Conservation (phyloP, 2,888 invertebrate species). For the Ennomos fuscantarius region DNA sequence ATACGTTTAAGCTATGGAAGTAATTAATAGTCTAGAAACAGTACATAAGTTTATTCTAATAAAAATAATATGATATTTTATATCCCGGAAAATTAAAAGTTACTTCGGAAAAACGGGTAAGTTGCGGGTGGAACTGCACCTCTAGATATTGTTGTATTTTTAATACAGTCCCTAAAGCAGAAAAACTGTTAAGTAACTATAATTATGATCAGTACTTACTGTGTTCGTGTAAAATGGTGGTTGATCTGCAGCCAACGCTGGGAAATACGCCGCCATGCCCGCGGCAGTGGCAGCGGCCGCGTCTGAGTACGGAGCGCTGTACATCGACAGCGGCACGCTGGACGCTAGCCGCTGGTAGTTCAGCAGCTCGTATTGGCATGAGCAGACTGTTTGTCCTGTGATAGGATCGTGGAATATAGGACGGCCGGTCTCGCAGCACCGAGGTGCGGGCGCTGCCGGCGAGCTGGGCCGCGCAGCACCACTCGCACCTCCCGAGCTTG, state of each 20-base stretch:
- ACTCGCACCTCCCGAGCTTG: slow-evolving; percentile 81
- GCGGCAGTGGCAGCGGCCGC: slow-evolving; percentile 88
- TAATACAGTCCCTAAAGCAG: too few relatives aligned
- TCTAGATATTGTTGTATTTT: too few relatives aligned
- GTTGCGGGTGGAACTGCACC: too few relatives aligned
- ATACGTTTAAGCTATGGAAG: too few relatives aligned
- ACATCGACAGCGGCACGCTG: slow-evolving; percentile 92
- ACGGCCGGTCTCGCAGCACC: slow-evolving; percentile 97
- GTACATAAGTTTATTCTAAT: too few relatives aligned
- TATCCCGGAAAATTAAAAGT: too few relatives aligned
- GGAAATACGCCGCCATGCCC: slow-evolving; percentile 95
- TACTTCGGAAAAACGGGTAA: too few relatives aligned
- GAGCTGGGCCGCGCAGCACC: slow-evolving; percentile 82
- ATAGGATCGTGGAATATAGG: slow-evolving; percentile 96
- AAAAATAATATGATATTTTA: too few relatives aligned
- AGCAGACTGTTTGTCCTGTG: slow-evolving; percentile 95
- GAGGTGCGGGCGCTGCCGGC: slow-evolving; percentile 82
- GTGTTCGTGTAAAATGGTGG: slow-evolving; percentile 93
- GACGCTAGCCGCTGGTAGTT: slow-evolving; percentile 92
- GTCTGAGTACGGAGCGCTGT: slow-evolving; percentile 91
- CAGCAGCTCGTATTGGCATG: slow-evolving; percentile 95
- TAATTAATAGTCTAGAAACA: too few relatives aligned
- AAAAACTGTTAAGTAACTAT: too few relatives aligned
- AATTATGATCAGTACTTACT: slow-evolving; percentile 84
- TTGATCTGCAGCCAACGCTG: slow-evolving; percentile 93